Evolutionary conservation across 2,797 vertebrate species (phyloP).

Genomic region (Cossypha caffra): DNA sequence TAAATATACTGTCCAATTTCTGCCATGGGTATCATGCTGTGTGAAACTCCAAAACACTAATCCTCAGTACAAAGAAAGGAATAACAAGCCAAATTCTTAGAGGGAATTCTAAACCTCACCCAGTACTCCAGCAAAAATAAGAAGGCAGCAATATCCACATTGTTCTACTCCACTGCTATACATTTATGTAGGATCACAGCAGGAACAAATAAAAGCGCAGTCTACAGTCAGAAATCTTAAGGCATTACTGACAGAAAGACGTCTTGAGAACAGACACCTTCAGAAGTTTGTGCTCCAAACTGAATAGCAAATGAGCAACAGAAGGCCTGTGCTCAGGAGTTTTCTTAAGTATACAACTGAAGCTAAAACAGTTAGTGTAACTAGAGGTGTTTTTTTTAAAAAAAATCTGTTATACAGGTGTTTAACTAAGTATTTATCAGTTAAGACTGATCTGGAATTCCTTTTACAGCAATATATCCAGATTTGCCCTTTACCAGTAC

Average conservation of each 20-base stretch:
- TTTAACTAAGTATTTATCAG: neutral
- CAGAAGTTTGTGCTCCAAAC: neutral
- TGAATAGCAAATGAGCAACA: neutral
- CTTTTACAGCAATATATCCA: neutral
- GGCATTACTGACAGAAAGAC: neutral
- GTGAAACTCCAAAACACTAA: neutral
- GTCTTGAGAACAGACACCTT: neutral
- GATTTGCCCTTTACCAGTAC: neutral
- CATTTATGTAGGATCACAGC: neutral
- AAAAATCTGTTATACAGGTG: neutral
- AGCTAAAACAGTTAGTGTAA: neutral
- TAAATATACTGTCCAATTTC: neutral
- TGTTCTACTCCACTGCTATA: neutral
- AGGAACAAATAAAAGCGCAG: neutral
- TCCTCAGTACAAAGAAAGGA: neutral
- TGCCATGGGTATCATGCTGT: neutral
- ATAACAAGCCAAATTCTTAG: neutral
- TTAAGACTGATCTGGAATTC: neutral
- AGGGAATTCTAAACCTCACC: neutral
- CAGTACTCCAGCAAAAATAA: neutral
- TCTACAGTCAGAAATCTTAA: neutral
- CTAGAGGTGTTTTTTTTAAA: fast-evolving
- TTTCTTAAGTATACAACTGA: neutral
- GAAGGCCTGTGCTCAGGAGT: neutral
- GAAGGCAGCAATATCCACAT: neutral